Evolutionary conservation across 2,888 invertebrate species (phyloP).

Genomic region (Acleris holmiana): DNA sequence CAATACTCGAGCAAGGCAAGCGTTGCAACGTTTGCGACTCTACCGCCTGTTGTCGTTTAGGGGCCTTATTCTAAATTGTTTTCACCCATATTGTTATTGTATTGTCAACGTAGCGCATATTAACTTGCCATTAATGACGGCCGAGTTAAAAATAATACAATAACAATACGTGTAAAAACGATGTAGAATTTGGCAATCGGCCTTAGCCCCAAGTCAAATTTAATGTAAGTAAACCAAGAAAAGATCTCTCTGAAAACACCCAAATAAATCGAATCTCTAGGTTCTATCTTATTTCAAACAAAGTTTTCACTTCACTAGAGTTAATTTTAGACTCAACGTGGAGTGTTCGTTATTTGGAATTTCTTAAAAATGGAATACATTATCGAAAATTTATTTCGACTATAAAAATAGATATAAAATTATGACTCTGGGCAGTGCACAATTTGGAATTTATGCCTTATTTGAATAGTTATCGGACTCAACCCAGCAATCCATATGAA

Average conservation of each 20-base stretch:
- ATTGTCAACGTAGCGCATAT: too few species aligned
- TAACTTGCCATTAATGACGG: too few species aligned
- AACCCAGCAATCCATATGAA: conserved; percentile 22
- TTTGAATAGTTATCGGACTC: conserved; percentile 21
- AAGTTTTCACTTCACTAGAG: conserved; percentile 35
- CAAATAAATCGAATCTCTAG: conserved; percentile 39
- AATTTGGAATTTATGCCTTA: conserved; percentile 48
- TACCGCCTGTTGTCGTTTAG: neutral
- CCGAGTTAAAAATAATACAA: too few species aligned
- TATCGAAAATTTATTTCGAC: conserved; percentile 47
- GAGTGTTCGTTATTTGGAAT: conserved; percentile 58
- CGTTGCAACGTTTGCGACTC: conserved; percentile 15
- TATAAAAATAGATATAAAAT: conserved; percentile 62
- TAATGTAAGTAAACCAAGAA: neutral
- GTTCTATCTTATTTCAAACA: conserved; percentile 36
- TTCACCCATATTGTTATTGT: too few species aligned
- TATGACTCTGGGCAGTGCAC: conserved; percentile 61
- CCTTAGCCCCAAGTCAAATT: neutral
- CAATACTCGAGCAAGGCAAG: conserved; percentile 39
- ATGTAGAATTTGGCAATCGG: too few species aligned
- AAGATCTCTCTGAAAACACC: conserved; percentile 30
- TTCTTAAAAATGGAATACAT: conserved; percentile 53
- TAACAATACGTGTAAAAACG: too few species aligned
- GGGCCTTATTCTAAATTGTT: too few species aligned
- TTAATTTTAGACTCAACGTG: conserved; percentile 61